Percentiles rank a stretch among this genome's conserved stretches.
phyloP scores from a whole-genome alignment of 2,888 invertebrate species.

The Erannis defoliaria region DNA sequence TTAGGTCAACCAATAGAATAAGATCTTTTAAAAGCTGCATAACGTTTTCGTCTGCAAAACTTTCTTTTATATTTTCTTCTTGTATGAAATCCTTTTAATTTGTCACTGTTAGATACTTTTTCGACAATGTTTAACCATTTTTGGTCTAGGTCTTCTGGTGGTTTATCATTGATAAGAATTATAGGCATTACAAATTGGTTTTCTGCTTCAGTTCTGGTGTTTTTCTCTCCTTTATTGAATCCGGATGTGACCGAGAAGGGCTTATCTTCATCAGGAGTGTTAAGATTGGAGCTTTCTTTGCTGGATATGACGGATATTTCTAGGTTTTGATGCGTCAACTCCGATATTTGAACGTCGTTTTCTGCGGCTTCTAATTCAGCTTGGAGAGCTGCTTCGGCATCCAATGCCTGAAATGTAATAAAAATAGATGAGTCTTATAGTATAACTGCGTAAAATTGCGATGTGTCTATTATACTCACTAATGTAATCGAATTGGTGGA shows the following conservation, averaged over 20 bases:
- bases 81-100: slow-evolving; percentile 66
- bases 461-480: not conserved
- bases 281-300: slow-evolving; percentile 62
- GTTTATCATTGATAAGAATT: slow-evolving; percentile 77
- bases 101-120: slow-evolving; percentile 64
- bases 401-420: slow-evolving; percentile 63
- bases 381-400: slow-evolving; percentile 71
- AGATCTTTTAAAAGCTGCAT: slow-evolving; percentile 76
- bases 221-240: slow-evolving; percentile 58
- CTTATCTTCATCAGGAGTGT: slow-evolving; percentile 58
- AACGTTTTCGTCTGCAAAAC: slow-evolving; percentile 71
- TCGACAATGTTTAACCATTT: slow-evolving; percentile 71
- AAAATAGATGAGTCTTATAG: not conserved
- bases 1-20: slow-evolving; percentile 72
- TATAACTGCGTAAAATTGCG: not conserved
- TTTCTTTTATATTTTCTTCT: slow-evolving; percentile 71
- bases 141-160: slow-evolving; percentile 75
- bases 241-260: slow-evolving; percentile 62
- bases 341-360: slow-evolving; percentile 57
- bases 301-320: slow-evolving; percentile 65
- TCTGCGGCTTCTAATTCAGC: slow-evolving; percentile 59
- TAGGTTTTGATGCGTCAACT: slow-evolving; percentile 62
- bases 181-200: slow-evolving; percentile 65
- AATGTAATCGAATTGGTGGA: too few relatives aligned
- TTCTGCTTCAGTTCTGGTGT: slow-evolving; percentile 46